Base-by-base conservation (phyloP, 2,888 invertebrate genomes). In the Eilema depressum region DNA sequence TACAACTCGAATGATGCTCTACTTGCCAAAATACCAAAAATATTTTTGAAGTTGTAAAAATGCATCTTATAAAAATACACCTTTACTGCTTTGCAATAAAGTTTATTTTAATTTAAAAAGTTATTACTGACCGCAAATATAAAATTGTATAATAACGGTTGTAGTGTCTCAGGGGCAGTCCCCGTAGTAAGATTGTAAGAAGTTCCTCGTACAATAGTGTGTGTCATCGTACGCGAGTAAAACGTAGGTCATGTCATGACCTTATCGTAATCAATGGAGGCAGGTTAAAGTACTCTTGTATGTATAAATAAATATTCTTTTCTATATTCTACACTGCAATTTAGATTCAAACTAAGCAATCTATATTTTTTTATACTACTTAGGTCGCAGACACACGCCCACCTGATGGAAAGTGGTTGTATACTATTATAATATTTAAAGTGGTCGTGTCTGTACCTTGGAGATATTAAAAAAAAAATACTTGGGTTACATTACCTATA, bases 1-100 rank as follows among this genome's bases (percentile, higher is more conserved):
- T 37, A 56, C n/a, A n/a, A 17, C 20, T 63, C 26, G 71, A 79
- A 73, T 79, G 75, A 75, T 79, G 61, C 56, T 71, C 68, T 67
- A 53, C 2, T 70, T 53, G 14, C 23, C 3, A 61, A 11, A 61
- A 33, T 10, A 10, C 14, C 23, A 56, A 7, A 20, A 20, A 23
- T 0, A 60, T 23, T 59, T 56, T 28, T 14, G 0, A 30, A 11
- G 30, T 25, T 25, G 1, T 53, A 53, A 28, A n/a, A 28, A 7
- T 64, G 41, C 41, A 41, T 41, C 25, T 63, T 41, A 20, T 20
- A n/a, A 0, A 41, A 26, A 11, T 41, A 7, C 3, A 20, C 20
- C 37, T 63, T 63, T 25, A 63, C 26, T 14, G 7, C 17, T 0
- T 0, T 1, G 10, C 5, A 1, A 1, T 41, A 25, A 37, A 23